phyloP scores from a whole-genome alignment of 2,113 vertebrate genomes.

The Anas platyrhynchos region DNA sequence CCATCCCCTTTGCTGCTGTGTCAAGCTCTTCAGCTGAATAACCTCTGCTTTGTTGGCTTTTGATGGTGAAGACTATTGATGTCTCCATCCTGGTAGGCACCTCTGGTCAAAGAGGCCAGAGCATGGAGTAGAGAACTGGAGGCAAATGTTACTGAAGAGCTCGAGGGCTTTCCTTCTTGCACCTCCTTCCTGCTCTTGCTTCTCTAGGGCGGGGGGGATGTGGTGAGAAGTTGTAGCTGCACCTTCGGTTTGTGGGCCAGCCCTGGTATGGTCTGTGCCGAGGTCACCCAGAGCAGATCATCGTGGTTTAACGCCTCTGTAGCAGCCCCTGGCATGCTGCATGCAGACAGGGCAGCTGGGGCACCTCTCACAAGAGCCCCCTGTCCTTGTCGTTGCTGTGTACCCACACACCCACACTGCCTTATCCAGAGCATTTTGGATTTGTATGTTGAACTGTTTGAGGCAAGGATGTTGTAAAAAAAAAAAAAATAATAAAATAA shows the following conservation, averaged over 20 bases:
- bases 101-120: neutral
- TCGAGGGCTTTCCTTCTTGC: neutral
- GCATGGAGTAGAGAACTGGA: neutral
- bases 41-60: neutral
- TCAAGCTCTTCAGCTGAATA: neutral
- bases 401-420: neutral
- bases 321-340: fast-evolving
- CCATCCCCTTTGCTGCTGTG: neutral
- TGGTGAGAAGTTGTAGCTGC: neutral
- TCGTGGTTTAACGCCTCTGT: neutral
- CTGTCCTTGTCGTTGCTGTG: neutral
- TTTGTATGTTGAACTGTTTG: neutral
- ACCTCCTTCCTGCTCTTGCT: neutral
- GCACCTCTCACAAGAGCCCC: neutral
- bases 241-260: neutral
- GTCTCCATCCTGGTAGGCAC: neutral
- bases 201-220: too few relatives aligned
- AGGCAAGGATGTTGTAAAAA: neutral
- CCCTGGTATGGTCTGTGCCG: neutral
- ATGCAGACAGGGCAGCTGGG: fast-evolving
- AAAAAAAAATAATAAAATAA: too few relatives aligned
- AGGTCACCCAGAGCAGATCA: neutral
- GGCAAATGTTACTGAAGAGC: neutral
- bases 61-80: neutral
- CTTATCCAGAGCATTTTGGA: neutral